Evolutionary conservation across 1,140 invertebrate species (phyloP).

Genomic region (Oppia nitens): DNA sequence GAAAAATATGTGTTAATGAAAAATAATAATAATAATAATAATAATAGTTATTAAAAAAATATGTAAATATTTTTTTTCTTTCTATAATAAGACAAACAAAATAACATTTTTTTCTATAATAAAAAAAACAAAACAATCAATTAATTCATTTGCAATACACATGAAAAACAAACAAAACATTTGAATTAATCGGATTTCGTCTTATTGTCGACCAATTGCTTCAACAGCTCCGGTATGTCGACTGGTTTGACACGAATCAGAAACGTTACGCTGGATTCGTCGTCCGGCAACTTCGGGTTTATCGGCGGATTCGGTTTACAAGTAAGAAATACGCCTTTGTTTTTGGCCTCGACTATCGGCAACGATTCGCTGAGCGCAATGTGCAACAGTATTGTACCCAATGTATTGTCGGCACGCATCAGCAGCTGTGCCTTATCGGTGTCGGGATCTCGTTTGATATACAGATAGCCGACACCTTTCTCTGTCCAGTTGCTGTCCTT

Average conservation of each 20-base stretch:
- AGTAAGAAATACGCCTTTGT: slow-evolving; percentile 5
- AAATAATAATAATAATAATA: no score
- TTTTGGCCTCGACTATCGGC: neutral
- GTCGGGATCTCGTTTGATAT: neutral
- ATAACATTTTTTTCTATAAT: no score
- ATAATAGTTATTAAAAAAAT: no score
- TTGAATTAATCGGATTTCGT: no score
- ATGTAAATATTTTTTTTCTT: no score
- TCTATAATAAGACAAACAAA: no score
- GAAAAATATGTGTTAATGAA: no score
- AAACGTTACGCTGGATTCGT: slow-evolving; percentile 6
- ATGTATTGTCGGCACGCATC: slow-evolving; percentile 5
- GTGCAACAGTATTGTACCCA: slow-evolving; percentile 2
- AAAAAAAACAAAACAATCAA: no score
- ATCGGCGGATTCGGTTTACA: slow-evolving; percentile 7
- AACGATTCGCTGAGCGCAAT: slow-evolving; percentile 5
- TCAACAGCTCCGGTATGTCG: slow-evolving; percentile 2
- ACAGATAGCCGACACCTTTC: slow-evolving; percentile 7
- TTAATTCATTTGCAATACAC: no score
- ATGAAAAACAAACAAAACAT: no score
- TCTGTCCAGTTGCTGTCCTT: slow-evolving; percentile 1
- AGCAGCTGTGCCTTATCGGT: slow-evolving; percentile 1
- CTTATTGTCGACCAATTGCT: neutral
- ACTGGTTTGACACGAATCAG: slow-evolving; percentile 2
- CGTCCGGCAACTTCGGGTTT: neutral